phyloP scores from a whole-genome alignment of 2,113 vertebrate genomes.

The Platichthys flesus region DNA sequence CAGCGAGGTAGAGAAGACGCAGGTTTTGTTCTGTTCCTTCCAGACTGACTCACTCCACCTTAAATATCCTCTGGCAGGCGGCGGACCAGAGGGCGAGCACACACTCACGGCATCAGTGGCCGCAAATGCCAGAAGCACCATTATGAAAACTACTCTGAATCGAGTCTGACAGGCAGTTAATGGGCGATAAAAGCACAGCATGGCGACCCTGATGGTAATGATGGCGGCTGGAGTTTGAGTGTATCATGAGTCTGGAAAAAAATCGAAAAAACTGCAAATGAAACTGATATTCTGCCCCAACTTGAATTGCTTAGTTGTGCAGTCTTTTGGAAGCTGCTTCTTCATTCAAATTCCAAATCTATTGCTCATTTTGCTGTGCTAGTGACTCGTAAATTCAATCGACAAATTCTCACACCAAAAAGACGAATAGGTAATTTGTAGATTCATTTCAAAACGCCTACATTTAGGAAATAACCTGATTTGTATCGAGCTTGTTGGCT shows the following conservation, averaged over 20 bases:
- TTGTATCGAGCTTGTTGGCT: no score
- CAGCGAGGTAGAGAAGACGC: not conserved
- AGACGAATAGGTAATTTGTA: no score
- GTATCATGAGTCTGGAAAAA: conserved; percentile 25
- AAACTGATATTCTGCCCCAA: not conserved
- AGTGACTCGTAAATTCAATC: no score
- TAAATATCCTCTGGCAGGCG: conserved; percentile 32
- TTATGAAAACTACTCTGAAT: conserved; percentile 44
- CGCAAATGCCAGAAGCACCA: conserved; percentile 57
- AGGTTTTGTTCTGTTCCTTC: not conserved
- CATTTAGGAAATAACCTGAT: no score
- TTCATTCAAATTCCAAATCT: no score
- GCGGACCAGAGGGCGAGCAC: conserved; percentile 21
- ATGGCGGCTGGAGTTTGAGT: not conserved
- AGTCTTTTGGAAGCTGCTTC: no score
- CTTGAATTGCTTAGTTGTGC: not conserved
- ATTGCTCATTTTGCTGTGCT: no score
- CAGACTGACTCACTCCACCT: conserved; percentile 64
- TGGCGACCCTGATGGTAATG: conserved; percentile 13
- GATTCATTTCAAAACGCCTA: no score
- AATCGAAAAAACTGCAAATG: not conserved
- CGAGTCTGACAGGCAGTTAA: conserved; percentile 32
- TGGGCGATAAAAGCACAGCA: conserved; percentile 44
- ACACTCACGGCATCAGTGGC: not conserved
- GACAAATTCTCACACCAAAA: no score